Conservation (phyloP, 1,140 invertebrate genomes). For the Sycobia sp. region DNA sequence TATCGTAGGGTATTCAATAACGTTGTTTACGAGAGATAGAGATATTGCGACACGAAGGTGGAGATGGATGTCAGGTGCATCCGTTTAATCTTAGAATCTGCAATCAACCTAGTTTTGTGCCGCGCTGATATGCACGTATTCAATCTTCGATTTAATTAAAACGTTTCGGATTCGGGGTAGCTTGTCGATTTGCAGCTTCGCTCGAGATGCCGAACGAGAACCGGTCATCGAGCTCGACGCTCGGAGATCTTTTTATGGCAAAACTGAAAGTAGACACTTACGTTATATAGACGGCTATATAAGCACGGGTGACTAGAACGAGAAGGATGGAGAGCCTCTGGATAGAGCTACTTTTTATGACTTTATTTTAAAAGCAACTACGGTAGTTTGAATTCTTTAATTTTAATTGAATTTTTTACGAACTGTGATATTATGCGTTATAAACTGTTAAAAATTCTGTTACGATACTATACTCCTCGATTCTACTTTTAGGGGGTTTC, state of each 20-base stretch:
- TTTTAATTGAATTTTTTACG: constrained; percentile 13
- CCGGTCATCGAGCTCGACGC: background rate
- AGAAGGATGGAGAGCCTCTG: too few species aligned
- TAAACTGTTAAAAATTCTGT: too few species aligned
- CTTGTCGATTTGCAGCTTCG: background rate
- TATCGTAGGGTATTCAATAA: background rate
- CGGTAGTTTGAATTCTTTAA: constrained; percentile 19
- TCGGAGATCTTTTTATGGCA: constrained; percentile 4
- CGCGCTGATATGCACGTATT: background rate
- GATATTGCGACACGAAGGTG: background rate
- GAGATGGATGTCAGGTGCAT: constrained; percentile 15
- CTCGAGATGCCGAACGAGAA: background rate
- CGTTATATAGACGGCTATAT: background rate
- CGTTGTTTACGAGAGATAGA: background rate
- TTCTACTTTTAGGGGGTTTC: too few species aligned
- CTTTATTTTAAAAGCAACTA: constrained; percentile 6
- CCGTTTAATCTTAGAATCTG: constrained; percentile 22
- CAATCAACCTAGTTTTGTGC: constrained; percentile 8
- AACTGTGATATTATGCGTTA: too few species aligned
- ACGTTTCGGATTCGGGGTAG: background rate
- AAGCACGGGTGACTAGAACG: too few species aligned
- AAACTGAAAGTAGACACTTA: constrained; percentile 2
- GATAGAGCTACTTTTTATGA: too few species aligned
- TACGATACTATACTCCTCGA: too few species aligned
- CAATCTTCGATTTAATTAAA: constrained; percentile 21